Base-by-base conservation (phyloP, 2,797 vertebrate genomes). In the Betta splendens region DNA sequence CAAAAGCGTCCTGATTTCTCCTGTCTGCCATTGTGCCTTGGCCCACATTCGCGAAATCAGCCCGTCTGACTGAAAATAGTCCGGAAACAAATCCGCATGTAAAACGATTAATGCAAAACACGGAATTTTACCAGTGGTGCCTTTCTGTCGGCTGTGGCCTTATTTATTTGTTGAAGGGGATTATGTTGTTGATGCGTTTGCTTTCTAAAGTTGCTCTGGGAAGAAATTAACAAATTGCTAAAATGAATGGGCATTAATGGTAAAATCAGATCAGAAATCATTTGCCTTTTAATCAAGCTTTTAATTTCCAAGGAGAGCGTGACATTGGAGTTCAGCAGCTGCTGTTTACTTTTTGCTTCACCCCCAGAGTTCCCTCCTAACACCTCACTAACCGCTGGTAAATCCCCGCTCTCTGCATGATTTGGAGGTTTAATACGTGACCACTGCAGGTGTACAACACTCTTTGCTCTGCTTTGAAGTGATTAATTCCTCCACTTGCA, bases 401-500 rank as follows among this genome's bases (percentile, higher is more conserved):
- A 86, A 77, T 73, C 77, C 62, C 57, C 37, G 63, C 61, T 55
- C 51, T 46, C 56, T 56, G 81, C 53, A 59, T 81, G 70, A 82
- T 76, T 37, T 69, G 77, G 75, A 77, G 69, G 73, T 73, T 79
- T 73, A 84, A 81, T 75, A 59, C 20, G 38, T 71, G 78, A 72
- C 84, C 79, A 69, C 69, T 80, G 69, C 80, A 86, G 81, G 80
- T 88, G 73, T 62, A 50, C 47, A 74, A 70, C 69, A 71, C 70
- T 72, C 79, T 81, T 79, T 59, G 59, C 57, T 75, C 64, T 45
- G 61, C 85, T 86, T 80, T 89, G 80, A 88, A 83, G 77, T 67
- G 69, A 76, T 77, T 75, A 81, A 78, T 76, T 87, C 77, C 79
- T 76, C 48, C 66, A 55, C 64, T 80, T 71, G 76, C 75, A 75